Conservation (phyloP, 2,113 vertebrate genomes). For the Dicaeum eximium region DNA sequence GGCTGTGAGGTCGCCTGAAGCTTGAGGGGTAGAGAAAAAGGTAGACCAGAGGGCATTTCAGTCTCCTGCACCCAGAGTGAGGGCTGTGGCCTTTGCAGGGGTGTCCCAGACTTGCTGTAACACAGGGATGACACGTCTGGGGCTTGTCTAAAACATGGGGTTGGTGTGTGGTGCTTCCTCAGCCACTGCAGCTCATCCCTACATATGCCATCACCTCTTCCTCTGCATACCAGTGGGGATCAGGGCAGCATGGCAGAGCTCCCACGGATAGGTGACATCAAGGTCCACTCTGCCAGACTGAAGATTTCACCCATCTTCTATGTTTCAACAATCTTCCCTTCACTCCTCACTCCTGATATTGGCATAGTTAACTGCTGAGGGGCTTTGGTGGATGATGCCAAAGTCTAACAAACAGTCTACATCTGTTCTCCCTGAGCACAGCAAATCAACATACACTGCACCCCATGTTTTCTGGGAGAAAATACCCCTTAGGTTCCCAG, state of each 20-base stretch:
- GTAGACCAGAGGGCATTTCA: background rate
- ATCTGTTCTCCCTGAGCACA: background rate
- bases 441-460: rapidly evolving
- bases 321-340: background rate
- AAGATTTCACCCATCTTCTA: background rate
- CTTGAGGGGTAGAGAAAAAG: background rate
- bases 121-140: background rate
- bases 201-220: background rate
- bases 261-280: background rate
- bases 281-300: background rate
- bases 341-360: background rate
- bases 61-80: background rate
- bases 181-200: background rate
- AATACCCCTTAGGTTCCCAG: background rate
- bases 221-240: background rate
- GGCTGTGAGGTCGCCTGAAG: background rate
- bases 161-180: background rate
- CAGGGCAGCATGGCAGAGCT: background rate
- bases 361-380: background rate
- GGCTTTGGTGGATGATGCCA: background rate
- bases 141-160: background rate
- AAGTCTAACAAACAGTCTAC: background rate
- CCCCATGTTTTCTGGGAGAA: background rate
- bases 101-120: rapidly evolving
- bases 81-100: background rate